Base-by-base conservation (phyloP, 2,888 invertebrate genomes). In the Leucophenga maculata region DNA sequence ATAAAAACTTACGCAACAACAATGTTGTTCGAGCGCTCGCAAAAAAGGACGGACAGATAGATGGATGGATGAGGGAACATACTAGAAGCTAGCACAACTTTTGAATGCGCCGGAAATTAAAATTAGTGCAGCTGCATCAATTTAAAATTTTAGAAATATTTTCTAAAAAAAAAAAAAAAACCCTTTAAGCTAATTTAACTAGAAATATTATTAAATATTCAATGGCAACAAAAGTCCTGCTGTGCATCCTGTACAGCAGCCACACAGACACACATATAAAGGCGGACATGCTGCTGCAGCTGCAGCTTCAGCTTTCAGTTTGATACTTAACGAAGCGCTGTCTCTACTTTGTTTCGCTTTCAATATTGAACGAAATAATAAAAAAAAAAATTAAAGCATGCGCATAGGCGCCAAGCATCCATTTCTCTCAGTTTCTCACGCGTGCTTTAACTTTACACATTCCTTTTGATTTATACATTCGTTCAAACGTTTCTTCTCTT, bases 1-100 rank as follows among this genome's bases (percentile, higher is more conserved):
- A 86, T 80, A 85, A 85, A 86, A 77, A 55, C 80, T 80, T 80
- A 80, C 82, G 81, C 82, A 80, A 82, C 79, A 80, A 82, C 78
- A 80, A 79, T 65, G 71, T 72, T 72, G 62, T 13, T 13, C 6
- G 31, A 26, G 18, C 50, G 44, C 48, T 50, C 50, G 1, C 6
- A 48, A 64, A 72, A 67, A 57, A 44, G 32, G 54, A 62, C 32
- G 39, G 52, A 71, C 72, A 75, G 64, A 75, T 72, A 73, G 70
- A 39, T 39, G 60, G 6, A 39, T 9, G 18, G 16, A n/a, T 13
- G 13, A 54, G 18, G 16, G 11, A 18, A 11, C 59, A 22, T 16
- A 31, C 31, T n/a, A 59, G 31, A 16, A 8, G 14, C 26, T 26
- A 4, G 14, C 6, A 50, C 14, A 50, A 50, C 8, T 6, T 14